Evolutionary conservation across 1,140 invertebrate genomes (phyloP), one percentile per base, ranked within the genome.

Genomic region (Ostrea denselamellosa): DNA sequence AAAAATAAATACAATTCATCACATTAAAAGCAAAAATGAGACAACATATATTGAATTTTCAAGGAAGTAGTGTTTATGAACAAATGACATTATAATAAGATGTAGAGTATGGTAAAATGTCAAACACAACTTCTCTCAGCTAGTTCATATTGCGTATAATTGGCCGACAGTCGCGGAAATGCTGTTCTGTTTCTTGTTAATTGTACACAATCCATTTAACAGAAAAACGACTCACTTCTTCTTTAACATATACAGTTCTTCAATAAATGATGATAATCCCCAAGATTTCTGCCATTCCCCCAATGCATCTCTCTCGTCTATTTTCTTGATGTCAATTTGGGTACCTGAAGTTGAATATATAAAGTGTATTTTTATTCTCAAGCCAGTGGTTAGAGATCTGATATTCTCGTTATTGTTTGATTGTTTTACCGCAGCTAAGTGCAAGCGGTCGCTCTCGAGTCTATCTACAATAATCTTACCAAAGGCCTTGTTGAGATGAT

Each of bases 211-310:
- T 34, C 25, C 25, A 62, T 62, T 19, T 62, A 17, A 62, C 58
- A 77, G n/a, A 62, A 77, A 77, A 34, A 34, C 7, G 22, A 28
- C 62, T 87, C 88, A 90, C 34, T 89, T 91, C n/a, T 68, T 53
- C 77, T 86, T 77, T 5, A 91, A 44, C 81, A 91, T 34, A 34
- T 91, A 90, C 8, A 91, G 85, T 54, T 91, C 89, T 68, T 91
- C 90, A 12, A 90, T 51, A 62, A 91, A 91, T 5, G 86, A 83
- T 22, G 86, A 87, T 2, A 91, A 81, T n/a, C 88, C 88, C 90
- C 90, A 91, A 22, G 86, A 84, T 65, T 89, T 88, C 52, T 91
- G 90, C 90, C 90, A 91, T 68, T 91, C 88, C 7, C 86, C 85
- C 52, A 90, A 90, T 22, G 88, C 90, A 83, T 91, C 83, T 56